Conservation (phyloP, 2,113 vertebrate species). For the Okapia johnstoni region DNA sequence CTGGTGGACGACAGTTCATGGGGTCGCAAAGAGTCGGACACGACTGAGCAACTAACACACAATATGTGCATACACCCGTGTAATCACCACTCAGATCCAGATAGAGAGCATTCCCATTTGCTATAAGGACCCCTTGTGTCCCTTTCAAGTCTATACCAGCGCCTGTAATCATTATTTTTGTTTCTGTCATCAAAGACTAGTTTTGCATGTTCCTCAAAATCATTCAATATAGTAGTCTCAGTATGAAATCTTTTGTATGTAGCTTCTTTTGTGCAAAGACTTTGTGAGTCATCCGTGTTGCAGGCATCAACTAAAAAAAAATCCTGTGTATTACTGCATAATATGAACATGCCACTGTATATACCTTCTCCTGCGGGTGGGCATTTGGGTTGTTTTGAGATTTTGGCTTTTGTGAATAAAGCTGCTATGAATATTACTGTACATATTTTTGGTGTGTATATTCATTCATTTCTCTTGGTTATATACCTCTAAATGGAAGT, state of each 20-base stretch:
- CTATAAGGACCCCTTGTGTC: not conserved
- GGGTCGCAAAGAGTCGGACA: too few relatives aligned
- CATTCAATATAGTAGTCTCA: not conserved
- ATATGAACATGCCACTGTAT: not conserved
- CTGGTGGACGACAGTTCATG: too few relatives aligned
- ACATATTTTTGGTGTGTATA: not conserved
- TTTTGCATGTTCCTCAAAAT: not conserved
- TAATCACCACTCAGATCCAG: not conserved
- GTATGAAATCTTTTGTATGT: not conserved
- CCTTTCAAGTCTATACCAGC: not conserved
- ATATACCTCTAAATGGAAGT: not conserved
- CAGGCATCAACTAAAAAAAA: not conserved
- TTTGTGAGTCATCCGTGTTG: not conserved
- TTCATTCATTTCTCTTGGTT: not conserved
- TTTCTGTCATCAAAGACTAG: not conserved
- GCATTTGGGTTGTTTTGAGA: not conserved
- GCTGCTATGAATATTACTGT: not conserved
- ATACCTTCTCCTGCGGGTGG: not conserved
- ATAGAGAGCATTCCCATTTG: not conserved
- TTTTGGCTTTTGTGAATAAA: not conserved
- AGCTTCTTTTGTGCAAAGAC: not conserved
- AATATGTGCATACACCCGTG: not conserved
- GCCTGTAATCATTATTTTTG: not conserved
- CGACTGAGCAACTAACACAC: too few relatives aligned
- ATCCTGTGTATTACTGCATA: not conserved